These are phyloP conservation scores for Mechanitis messenoides DNA, from an alignment of 2,888 invertebrate genomes.

Conservation along the genomic window DNA sequence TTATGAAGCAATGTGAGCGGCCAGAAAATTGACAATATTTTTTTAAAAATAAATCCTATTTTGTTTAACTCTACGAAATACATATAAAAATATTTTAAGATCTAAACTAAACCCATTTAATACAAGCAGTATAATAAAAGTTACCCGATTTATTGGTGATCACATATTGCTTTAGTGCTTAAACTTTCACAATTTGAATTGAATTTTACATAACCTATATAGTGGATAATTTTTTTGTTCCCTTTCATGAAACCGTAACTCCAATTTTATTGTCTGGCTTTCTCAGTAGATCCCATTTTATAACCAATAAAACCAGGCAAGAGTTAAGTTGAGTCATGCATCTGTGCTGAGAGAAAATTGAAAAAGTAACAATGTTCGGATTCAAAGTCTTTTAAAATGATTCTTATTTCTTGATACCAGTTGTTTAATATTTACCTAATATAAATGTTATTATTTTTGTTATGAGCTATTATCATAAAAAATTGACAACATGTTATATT, in stretches of 20 bases:
- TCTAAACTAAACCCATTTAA: conserved; percentile 21
- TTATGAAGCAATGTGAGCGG: too few relatives aligned
- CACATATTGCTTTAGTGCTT: conserved; percentile 21
- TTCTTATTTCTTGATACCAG: background rate
- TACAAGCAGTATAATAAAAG: conserved; percentile 20
- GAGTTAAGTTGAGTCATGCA: conserved; percentile 24
- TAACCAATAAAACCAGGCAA: conserved; percentile 25
- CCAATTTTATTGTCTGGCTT: conserved; percentile 20
- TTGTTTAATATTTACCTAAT: background rate
- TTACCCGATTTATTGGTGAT: conserved; percentile 22
- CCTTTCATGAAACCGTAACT: conserved; percentile 12
- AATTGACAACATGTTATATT: too few relatives aligned
- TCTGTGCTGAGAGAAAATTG: conserved; percentile 23
- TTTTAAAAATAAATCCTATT: background rate
- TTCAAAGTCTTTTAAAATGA: conserved; percentile 9
- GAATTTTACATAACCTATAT: conserved; percentile 22
- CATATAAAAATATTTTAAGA: conserved; percentile 24
- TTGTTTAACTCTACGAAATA: conserved; percentile 2
- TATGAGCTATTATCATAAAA: too few relatives aligned
- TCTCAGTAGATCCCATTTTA: conserved; percentile 20
- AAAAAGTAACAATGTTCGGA: conserved; percentile 21
- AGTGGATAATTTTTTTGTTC: conserved; percentile 23
- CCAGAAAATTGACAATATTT: background rate
- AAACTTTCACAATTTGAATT: conserved; percentile 28
- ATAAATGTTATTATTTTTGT: background rate